These are phyloP conservation scores for Volucella zonaria DNA, from an alignment of 2,888 invertebrate species.

Conservation along the genomic window DNA sequence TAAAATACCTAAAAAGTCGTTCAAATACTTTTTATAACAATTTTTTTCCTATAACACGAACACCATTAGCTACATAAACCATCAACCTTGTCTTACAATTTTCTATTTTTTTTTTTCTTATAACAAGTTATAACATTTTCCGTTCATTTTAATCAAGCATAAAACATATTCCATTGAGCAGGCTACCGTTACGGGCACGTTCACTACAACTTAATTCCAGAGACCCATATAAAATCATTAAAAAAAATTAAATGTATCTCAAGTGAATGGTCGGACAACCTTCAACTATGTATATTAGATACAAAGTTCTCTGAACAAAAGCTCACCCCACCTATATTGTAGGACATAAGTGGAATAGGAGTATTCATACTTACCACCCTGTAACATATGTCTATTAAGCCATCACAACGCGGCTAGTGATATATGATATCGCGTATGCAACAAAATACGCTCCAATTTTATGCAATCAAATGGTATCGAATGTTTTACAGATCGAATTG, in stretches of 20 bases:
- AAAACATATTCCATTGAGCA: slow-evolving; percentile 56
- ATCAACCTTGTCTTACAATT: slow-evolving; percentile 66
- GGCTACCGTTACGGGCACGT: slow-evolving; percentile 41
- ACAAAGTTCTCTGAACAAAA: too few relatives aligned
- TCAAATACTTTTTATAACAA: neutral
- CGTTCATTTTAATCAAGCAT: slow-evolving; percentile 66
- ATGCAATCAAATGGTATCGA: slow-evolving; percentile 33
- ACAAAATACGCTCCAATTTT: slow-evolving; percentile 24
- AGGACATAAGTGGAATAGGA: too few relatives aligned
- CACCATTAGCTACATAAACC: slow-evolving; percentile 42
- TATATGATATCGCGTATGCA: slow-evolving; percentile 39
- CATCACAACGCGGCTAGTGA: slow-evolving; percentile 39
- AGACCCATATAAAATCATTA: neutral
- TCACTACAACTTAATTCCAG: too few relatives aligned
- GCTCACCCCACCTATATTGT: too few relatives aligned
- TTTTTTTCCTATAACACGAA: too few relatives aligned
- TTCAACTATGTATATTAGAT: slow-evolving; percentile 27
- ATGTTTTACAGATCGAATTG: too few relatives aligned
- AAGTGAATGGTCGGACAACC: slow-evolving; percentile 66
- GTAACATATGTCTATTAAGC: slow-evolving; percentile 5
- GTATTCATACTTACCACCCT: neutral
- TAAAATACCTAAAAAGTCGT: slow-evolving; percentile 5
- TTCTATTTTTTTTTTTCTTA: slow-evolving; percentile 2
- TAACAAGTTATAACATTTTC: slow-evolving; percentile 53
- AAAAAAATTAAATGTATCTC: slow-evolving; percentile 48